Percentiles rank a stretch among this genome's conserved stretches.
phyloP scores from a whole-genome alignment of 2,888 invertebrate species.

The Minunthozetes semirufus region DNA sequence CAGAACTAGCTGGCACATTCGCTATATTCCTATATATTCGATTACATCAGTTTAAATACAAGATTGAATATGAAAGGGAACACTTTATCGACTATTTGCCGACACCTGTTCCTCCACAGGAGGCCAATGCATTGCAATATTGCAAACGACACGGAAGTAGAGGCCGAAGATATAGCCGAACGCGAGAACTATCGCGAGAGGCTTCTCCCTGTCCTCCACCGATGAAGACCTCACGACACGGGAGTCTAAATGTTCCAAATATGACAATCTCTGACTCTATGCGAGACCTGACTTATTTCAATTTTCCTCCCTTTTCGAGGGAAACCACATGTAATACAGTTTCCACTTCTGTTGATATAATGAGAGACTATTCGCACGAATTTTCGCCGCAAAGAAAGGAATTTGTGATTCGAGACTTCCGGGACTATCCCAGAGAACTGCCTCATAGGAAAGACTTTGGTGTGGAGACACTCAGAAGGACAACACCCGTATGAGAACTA shows the following conservation, averaged over 20 bases:
- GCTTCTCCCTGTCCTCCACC: slow-evolving; percentile 36
- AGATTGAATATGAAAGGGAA: slow-evolving; percentile 39
- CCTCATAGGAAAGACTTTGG: slow-evolving; percentile 20
- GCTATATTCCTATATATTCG: slow-evolving; percentile 80
- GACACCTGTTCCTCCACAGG: slow-evolving; percentile 3
- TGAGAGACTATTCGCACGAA: slow-evolving; percentile 43
- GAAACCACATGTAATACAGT: slow-evolving; percentile 43
- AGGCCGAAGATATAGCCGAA: slow-evolving; percentile 38
- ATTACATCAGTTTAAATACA: slow-evolving; percentile 53
- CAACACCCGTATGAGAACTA: slow-evolving; percentile 41
- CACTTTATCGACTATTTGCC: slow-evolving; percentile 35
- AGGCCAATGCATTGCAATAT: slow-evolving; percentile 28
- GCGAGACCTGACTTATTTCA: slow-evolving; percentile 44
- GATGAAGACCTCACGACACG: slow-evolving; percentile 31
- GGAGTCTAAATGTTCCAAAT: slow-evolving; percentile 39
- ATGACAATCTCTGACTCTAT: slow-evolving; percentile 44
- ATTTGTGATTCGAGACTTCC: not conserved
- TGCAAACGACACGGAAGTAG: slow-evolving; percentile 40
- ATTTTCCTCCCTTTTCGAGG: slow-evolving; percentile 43
- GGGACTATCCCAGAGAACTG: slow-evolving; percentile 40
- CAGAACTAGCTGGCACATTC: slow-evolving; percentile 75
- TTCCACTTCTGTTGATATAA: slow-evolving; percentile 44
- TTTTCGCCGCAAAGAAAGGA: slow-evolving; percentile 42
- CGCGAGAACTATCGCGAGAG: slow-evolving; percentile 37
- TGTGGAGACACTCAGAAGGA: slow-evolving; percentile 41